These are phyloP conservation scores for Aplysina aerophoba DNA, from an alignment of 37 sponge, comb jelly and placozoan species.

Conservation along the genomic window DNA sequence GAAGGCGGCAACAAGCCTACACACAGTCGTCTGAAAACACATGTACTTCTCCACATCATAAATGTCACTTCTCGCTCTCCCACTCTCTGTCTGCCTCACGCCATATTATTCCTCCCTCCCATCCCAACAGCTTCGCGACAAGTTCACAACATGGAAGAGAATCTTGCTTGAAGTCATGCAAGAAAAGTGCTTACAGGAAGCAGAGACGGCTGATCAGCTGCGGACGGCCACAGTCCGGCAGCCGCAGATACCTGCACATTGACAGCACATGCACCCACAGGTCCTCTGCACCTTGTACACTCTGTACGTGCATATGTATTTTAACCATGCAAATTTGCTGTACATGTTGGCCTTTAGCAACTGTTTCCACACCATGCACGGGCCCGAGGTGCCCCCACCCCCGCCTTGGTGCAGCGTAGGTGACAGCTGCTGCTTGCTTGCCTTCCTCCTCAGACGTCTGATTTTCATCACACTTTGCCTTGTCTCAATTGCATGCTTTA, in stretches of 20 bases:
- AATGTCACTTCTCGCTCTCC: neutral
- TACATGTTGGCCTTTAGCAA: neutral
- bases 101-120: constrained; percentile 1
- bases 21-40: neutral
- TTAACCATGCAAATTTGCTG: neutral
- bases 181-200: constrained; percentile 27
- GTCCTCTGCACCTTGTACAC: neutral
- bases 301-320: neutral
- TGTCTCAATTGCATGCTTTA: no score
- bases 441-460: no score
- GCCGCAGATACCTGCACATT: neutral
- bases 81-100: neutral
- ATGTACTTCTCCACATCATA: neutral
- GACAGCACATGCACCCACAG: neutral
- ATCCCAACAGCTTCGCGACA: neutral
- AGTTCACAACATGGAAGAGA: constrained; percentile 27
- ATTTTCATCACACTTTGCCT: no score
- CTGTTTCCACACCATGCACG: neutral
- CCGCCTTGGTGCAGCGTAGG: no score
- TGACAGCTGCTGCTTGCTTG: no score
- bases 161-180: constrained; percentile 7
- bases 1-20: no score
- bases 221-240: no score
- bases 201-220: neutral
- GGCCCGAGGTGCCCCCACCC: no score